Evolutionary conservation across 2,888 invertebrate species (phyloP), one percentile per base, ranked within the genome.

Genomic region (Habroteleia sp.): DNA sequence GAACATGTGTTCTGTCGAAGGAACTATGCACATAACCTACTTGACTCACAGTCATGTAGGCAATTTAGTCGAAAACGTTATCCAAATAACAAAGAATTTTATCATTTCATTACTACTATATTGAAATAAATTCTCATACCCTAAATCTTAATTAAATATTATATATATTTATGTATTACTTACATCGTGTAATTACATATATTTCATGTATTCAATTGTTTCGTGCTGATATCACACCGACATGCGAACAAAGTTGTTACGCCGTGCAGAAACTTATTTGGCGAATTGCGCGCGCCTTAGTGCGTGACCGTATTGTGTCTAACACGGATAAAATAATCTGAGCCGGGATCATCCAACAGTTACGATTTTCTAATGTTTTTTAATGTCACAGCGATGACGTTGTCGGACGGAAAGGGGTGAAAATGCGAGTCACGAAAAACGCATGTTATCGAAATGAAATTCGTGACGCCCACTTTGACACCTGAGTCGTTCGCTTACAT

Each of bases 391-490:
- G 6, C 25, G 27, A 44, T 58, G 23, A 35, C 41, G 13, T 1
- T 5, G 42, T 8, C 11, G 10, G 29, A 13, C 0, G 6, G 10
- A 17, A 1, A 13, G 1, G 11, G 8, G 35, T 1, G 10, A 2
- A 42, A 25, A 25, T 10, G 8, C 65, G 44, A 54, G 54, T 54
- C 52, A 65, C 54, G 44, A 44, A 20, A 54, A 50, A 54, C 35
- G 35, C 17, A 29, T 27, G 54, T 65, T 54, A 44, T 54, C 44
- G 17, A 41, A 65, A 37, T 44, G 20, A 44, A 44, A 52, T 46
- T 52, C 52, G 65, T 54, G 65, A 44, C 65, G 44, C 54, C 54
- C 14, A 46, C 5, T 66, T 54, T 54, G 63, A 52, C 63, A 63
- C 63, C 50, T 52, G 52, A 25, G 48, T 33, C 33, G 25, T 20